Base-by-base conservation (phyloP, 2,888 invertebrate species). In the Dusona sp. region DNA sequence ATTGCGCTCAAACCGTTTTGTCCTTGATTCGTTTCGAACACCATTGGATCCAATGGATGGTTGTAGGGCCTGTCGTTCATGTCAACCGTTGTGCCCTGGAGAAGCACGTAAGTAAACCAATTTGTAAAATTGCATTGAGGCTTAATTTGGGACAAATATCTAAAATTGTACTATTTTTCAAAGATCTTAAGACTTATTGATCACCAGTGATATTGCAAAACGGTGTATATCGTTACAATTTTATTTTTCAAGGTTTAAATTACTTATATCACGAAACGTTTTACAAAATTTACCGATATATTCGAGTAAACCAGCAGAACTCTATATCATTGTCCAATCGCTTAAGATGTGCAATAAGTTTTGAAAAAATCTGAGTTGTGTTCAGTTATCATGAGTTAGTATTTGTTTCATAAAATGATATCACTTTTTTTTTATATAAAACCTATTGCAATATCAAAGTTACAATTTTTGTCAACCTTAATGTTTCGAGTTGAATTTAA, bases 11-110 rank as follows among this genome's bases (percentile, higher is more conserved):
- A 33, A 7, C 19, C 3, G 33, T 48, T 48, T 9, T 64, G 78
- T 22, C 36, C 48, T 48, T 19, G 72, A 48, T 11, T 48, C 36
- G 67, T 25, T 25, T 38, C 74, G 38, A 16, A n/a, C 29, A 19
- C 22, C 22, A 7, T 64, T 11, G 73, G 22, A 13, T 79, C 80
- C 67, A 19, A 38, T 54, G 83, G 79, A 16, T 64, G 72, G 54
- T 79, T 70, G 13, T 38, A 45, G n/a, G 4, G 33, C 65, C 13
- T 38, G 29, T 88, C 87, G 61, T 84, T 84, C 74, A 87, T 78
- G 68, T 87, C 83, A 51, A 87, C 79, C 42, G 80, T 77, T 13
- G 84, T 51, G 29, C 83, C 85, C 88, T 88, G 64, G 65, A 88
- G 48, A 81, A 85, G 75, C 70, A 85, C 68, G 84, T 64, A 80